phyloP scores from a whole-genome alignment of 2,888 invertebrate species.

The Cephus sareptanus region DNA sequence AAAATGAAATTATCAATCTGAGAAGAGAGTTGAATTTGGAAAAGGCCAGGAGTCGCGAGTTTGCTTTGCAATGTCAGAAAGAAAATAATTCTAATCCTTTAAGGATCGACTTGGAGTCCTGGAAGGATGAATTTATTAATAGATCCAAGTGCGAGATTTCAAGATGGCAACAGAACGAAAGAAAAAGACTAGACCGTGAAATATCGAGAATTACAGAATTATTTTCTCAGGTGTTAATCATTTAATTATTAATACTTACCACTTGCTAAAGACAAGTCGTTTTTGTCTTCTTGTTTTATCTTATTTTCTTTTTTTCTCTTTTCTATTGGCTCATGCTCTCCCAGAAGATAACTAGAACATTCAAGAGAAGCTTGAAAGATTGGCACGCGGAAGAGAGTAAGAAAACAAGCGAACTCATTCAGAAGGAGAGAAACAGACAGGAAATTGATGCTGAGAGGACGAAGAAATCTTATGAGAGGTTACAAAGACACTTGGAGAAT shows the following conservation, averaged over 20 bases:
- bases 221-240: slow-evolving; percentile 24
- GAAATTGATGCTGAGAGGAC: slow-evolving; percentile 23
- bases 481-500: slow-evolving; percentile 32
- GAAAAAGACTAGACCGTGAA: slow-evolving; percentile 29
- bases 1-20: slow-evolving; percentile 30
- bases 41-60: slow-evolving; percentile 20
- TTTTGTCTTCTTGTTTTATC: neutral
- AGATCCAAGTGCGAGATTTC: slow-evolving; percentile 24
- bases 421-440: slow-evolving; percentile 25
- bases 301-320: neutral
- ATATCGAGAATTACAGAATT: slow-evolving; percentile 29
- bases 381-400: slow-evolving; percentile 32
- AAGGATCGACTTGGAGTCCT: slow-evolving; percentile 24
- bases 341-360: slow-evolving; percentile 29
- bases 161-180: slow-evolving; percentile 29
- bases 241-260: neutral
- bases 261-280: neutral
- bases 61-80: neutral
- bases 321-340: neutral
- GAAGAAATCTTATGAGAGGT: slow-evolving; percentile 31
- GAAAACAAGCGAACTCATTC: slow-evolving; percentile 26
- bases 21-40: slow-evolving; percentile 31
- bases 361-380: slow-evolving; percentile 28
- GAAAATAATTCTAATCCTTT: neutral
- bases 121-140: slow-evolving; percentile 27